phyloP scores from a whole-genome alignment of 2,113 vertebrate genomes.

The rabbit (Oryctolagus cuniculus) region DNA sequence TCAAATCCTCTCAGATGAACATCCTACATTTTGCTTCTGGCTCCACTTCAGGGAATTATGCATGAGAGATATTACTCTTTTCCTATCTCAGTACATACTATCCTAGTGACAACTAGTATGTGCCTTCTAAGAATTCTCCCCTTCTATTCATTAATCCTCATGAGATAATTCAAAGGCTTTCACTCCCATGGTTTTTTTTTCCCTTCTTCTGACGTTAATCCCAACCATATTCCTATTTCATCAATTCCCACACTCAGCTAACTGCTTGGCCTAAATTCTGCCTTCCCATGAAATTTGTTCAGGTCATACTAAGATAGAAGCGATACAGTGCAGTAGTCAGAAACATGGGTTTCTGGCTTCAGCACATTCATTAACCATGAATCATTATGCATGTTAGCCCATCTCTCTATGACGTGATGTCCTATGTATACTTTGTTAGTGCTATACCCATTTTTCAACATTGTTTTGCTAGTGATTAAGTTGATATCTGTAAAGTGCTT shows the following conservation, averaged over 20 bases:
- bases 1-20: not conserved
- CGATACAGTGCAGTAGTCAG: not conserved
- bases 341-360: not conserved
- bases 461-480: not conserved
- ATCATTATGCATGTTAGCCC: not conserved
- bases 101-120: not conserved
- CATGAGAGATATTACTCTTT: not conserved
- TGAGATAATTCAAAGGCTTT: not conserved
- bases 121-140: not conserved
- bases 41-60: not conserved
- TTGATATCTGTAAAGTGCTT: not conserved
- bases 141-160: not conserved
- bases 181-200: accelerated
- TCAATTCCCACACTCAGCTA: not conserved
- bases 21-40: not conserved
- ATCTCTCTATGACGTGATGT: accelerated
- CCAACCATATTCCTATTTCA: not conserved
- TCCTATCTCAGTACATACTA: not conserved
- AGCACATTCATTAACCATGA: not conserved
- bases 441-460: not conserved
- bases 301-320: not conserved
- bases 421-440: accelerated
- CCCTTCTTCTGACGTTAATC: not conserved
- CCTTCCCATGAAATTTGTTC: not conserved
- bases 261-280: not conserved